These are phyloP conservation scores for Dasysyrphus tricinctus DNA, from an alignment of 2,888 invertebrate species.

Conservation along the genomic window DNA sequence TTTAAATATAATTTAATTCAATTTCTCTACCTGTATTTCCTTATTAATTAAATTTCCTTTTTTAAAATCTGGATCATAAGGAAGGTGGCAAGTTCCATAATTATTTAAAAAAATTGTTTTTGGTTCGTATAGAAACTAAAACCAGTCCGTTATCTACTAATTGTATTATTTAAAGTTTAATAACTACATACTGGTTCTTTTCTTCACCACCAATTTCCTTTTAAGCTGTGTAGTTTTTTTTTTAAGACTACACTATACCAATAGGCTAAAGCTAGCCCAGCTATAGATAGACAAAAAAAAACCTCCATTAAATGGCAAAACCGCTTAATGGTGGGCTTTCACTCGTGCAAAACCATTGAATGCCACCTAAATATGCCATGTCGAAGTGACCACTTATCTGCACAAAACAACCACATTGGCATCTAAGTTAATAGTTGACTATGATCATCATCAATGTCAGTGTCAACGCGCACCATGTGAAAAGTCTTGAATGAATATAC, in stretches of 20 bases:
- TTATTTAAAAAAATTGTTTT: background rate
- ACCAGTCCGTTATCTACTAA: constrained; percentile 55
- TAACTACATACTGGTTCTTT: constrained; percentile 49
- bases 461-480: constrained; percentile 43
- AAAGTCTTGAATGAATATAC: constrained; percentile 29
- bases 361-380: constrained; percentile 64
- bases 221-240: background rate
- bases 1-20: background rate
- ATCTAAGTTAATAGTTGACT: constrained; percentile 34
- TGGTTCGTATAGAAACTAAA: background rate
- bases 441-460: constrained; percentile 68
- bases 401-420: constrained; percentile 40
- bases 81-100: constrained; percentile 23
- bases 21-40: constrained; percentile 29
- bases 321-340: constrained; percentile 63
- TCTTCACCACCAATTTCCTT: constrained; percentile 48
- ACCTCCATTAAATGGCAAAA: constrained; percentile 35
- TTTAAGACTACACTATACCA: background rate
- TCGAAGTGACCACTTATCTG: constrained; percentile 59
- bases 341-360: constrained; percentile 54
- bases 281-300: background rate
- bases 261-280: background rate
- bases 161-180: constrained; percentile 55
- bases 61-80: constrained; percentile 23
- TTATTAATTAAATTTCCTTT: constrained; percentile 33